Evolutionary conservation across 2,888 invertebrate genomes (phyloP).

Genomic region (Tortrix viridana): DNA sequence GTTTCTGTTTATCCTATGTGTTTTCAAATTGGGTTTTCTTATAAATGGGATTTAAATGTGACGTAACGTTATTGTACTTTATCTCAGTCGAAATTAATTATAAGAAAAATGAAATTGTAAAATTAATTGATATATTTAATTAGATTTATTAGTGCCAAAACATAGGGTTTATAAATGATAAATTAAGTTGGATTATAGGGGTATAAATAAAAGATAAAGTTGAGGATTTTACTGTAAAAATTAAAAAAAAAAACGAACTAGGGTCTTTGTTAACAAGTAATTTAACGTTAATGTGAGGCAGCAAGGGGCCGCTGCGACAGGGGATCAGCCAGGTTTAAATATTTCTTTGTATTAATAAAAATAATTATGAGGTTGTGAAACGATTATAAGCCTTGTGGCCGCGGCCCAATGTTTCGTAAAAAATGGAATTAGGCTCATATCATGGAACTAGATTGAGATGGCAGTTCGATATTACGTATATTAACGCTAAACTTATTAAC

Average conservation of each 20-base stretch:
- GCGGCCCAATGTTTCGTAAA: slow-evolving; percentile 68
- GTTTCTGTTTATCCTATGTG: slow-evolving; percentile 9
- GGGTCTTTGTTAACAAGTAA: slow-evolving; percentile 76
- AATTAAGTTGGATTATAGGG: slow-evolving; percentile 77
- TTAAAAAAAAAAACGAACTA: slow-evolving; percentile 76
- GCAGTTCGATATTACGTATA: too few relatives aligned
- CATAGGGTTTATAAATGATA: slow-evolving; percentile 75
- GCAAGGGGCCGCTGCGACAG: slow-evolving; percentile 63
- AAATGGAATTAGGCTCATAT: slow-evolving; percentile 33
- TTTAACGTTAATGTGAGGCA: slow-evolving; percentile 62
- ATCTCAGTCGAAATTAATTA: slow-evolving; percentile 54
- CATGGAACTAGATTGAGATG: slow-evolving; percentile 10
- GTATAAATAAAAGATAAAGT: slow-evolving; percentile 69
- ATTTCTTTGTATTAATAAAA: slow-evolving; percentile 70
- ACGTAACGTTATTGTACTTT: slow-evolving; percentile 40
- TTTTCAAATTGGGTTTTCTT: slow-evolving; percentile 40
- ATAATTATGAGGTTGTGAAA: slow-evolving; percentile 78
- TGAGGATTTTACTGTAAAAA: slow-evolving; percentile 75
- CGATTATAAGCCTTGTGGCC: slow-evolving; percentile 63
- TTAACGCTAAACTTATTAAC: neutral
- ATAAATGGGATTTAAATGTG: slow-evolving; percentile 50
- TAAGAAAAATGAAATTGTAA: slow-evolving; percentile 52
- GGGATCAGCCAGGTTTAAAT: slow-evolving; percentile 77
- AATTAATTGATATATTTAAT: slow-evolving; percentile 67
- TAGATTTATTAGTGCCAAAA: slow-evolving; percentile 83